Evolutionary conservation across 2,113 vertebrate genomes (phyloP).

Genomic region (Notothenia rossii): DNA sequence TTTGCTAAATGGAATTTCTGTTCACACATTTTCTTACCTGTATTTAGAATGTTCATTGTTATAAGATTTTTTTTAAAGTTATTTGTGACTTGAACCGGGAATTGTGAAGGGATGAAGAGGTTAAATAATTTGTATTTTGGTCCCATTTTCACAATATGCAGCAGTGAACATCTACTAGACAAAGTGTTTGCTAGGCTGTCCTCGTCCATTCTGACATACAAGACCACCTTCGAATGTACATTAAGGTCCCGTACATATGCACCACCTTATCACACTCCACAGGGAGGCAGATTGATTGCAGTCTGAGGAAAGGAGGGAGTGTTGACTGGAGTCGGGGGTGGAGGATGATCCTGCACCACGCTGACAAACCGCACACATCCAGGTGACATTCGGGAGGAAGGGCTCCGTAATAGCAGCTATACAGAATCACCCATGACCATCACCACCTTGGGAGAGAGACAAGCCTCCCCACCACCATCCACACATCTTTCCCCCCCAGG

Average conservation of each 20-base stretch:
- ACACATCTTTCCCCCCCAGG: background rate
- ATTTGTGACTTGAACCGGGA: background rate
- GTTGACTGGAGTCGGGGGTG: slow-evolving; percentile 17
- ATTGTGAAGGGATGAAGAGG: background rate
- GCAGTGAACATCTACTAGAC: background rate
- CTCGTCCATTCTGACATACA: background rate
- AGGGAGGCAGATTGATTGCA: slow-evolving; percentile 86
- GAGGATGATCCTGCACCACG: slow-evolving; percentile 30
- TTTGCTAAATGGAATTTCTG: too few species aligned
- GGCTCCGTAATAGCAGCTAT: slow-evolving; percentile 25
- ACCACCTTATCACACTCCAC: slow-evolving; percentile 84
- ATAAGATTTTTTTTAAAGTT: too few species aligned
- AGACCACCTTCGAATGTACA: slow-evolving; percentile 1
- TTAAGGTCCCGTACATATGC: slow-evolving; percentile 76
- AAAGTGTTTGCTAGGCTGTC: slow-evolving; percentile 5
- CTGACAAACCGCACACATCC: slow-evolving; percentile 25
- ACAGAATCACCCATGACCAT: slow-evolving; percentile 7
- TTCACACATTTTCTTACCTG: too few species aligned
- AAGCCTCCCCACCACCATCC: background rate
- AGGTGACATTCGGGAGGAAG: slow-evolving; percentile 33
- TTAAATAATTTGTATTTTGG: background rate
- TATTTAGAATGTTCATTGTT: too few species aligned
- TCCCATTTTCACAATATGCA: background rate
- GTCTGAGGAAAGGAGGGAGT: slow-evolving; percentile 83
- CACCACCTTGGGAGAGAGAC: background rate